Evolutionary conservation across 2,797 vertebrate genomes (phyloP).

Genomic region (Anisognathus igniventris): DNA sequence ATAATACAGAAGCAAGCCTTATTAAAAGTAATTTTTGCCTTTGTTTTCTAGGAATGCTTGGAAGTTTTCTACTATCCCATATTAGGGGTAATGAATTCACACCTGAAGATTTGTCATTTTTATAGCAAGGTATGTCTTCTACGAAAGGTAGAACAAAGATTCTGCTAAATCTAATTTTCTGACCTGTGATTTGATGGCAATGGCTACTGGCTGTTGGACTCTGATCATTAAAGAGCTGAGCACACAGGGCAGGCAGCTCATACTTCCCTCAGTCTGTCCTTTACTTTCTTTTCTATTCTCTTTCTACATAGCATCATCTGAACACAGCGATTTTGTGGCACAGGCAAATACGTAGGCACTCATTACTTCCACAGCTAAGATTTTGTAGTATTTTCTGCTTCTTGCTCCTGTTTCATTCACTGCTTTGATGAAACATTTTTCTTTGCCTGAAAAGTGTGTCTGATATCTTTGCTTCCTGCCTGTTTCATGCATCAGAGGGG

Average conservation of each 20-base stretch:
- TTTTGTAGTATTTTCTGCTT: background rate
- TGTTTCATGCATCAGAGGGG: accelerated
- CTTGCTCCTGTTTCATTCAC: background rate
- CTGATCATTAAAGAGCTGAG: background rate
- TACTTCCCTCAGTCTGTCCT: background rate
- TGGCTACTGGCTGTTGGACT: accelerated
- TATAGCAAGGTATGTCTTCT: background rate
- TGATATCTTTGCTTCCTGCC: background rate
- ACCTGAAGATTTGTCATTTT: background rate
- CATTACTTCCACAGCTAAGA: background rate
- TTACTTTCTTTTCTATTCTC: background rate
- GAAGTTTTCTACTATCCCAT: background rate
- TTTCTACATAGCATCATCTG: background rate
- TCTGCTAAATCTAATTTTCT: background rate
- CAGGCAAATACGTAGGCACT: background rate
- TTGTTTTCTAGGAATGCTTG: background rate
- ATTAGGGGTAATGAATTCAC: background rate
- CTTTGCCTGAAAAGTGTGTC: background rate
- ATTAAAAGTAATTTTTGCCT: background rate
- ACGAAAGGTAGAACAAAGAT: background rate
- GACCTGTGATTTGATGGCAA: background rate
- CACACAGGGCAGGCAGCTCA: background rate
- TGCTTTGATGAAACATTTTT: background rate
- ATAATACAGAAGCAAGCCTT: background rate
- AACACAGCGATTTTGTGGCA: background rate